phyloP scores from a whole-genome alignment of 2,888 invertebrate species.

The Diogma glabrata region DNA sequence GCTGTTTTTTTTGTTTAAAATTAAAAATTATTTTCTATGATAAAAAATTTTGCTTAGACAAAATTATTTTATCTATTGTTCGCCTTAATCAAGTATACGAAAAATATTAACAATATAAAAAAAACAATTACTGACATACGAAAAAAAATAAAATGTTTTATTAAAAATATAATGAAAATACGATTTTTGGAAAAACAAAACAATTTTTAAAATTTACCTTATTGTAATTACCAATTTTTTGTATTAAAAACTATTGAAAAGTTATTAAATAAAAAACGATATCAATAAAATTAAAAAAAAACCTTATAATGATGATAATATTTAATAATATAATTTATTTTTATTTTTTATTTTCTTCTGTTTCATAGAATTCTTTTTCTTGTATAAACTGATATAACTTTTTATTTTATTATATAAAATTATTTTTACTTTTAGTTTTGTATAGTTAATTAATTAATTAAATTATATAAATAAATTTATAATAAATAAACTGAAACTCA shows the following conservation, averaged over 20 bases:
- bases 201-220: not conserved
- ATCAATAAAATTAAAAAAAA: constrained; percentile 3
- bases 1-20: not conserved
- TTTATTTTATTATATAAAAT: no score
- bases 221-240: not conserved
- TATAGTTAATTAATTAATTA: constrained; percentile 7
- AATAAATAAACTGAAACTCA: no score
- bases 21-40: no score
- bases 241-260: constrained; percentile 1
- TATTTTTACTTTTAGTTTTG: no score
- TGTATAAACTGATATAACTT: no score
- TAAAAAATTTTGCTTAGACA: no score
- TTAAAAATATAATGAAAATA: not conserved
- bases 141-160: constrained; percentile 10
- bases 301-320: constrained; percentile 6
- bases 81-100: constrained; percentile 27
- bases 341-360: no score
- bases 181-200: no score
- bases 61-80: constrained; percentile 21
- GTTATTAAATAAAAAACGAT: constrained; percentile 2
- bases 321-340: no score
- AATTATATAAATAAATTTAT: constrained; percentile 7
- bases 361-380: no score
- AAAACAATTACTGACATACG: constrained; percentile 13
- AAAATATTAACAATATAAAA: constrained; percentile 18